Evolutionary conservation across 2,888 invertebrate genomes (phyloP).

Genomic region (Latheticus oryzae): DNA sequence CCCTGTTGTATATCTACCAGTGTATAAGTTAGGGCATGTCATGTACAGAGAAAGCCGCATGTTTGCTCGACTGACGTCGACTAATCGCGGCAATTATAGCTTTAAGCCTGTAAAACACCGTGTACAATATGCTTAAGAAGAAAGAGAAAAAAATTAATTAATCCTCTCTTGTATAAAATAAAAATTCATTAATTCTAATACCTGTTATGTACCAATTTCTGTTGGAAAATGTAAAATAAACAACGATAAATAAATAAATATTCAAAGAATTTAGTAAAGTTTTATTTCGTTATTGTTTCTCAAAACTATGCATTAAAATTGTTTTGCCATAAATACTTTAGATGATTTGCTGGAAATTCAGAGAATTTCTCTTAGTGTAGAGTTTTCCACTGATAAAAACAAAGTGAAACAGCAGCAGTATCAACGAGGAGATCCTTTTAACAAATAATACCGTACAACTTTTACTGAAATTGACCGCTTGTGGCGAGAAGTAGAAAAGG

Average conservation of each 20-base stretch:
- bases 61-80: conserved; percentile 24
- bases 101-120: conserved; percentile 37
- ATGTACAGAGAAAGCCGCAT: conserved; percentile 35
- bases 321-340: conserved; percentile 42
- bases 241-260: conserved; percentile 42
- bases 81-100: conserved; percentile 26
- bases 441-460: conserved; percentile 59
- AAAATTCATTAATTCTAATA: conserved; percentile 30
- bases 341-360: conserved; percentile 41
- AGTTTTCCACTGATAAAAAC: conserved; percentile 39
- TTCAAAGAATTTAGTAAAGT: conserved; percentile 35
- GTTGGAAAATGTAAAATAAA: conserved; percentile 42
- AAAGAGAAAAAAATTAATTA: too few relatives aligned
- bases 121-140: conserved; percentile 50
- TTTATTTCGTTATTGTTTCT: conserved; percentile 32
- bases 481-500: conserved; percentile 54
- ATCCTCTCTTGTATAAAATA: conserved; percentile 45
- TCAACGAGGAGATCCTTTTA: conserved; percentile 55
- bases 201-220: conserved; percentile 42
- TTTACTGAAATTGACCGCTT: conserved; percentile 61
- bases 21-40: conserved; percentile 36
- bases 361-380: conserved; percentile 36
- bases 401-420: conserved; percentile 41
- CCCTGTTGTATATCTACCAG: conserved; percentile 30
- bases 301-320: conserved; percentile 42